Percentiles rank a stretch among this genome's conserved stretches.
Evolutionary conservation across 2,797 vertebrate species (phyloP).

Genomic region (Nothura maculosa): DNA sequence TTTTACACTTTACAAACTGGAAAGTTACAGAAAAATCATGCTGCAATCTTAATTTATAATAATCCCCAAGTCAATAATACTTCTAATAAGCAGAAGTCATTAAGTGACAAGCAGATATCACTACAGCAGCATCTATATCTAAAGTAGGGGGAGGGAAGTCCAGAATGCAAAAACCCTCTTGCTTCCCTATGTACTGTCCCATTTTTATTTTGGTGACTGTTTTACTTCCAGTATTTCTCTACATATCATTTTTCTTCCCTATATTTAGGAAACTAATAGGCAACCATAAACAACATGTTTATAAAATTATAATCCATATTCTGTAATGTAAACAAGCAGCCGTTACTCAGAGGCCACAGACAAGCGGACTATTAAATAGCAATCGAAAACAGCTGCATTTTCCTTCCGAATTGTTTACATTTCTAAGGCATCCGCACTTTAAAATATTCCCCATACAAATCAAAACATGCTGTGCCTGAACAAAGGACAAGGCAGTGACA

Average conservation of each 20-base stretch:
- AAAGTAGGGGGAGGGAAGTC: neutral
- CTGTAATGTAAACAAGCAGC: conserved; percentile 69
- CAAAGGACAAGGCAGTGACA: conserved; percentile 64
- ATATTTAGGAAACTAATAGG: conserved; percentile 78
- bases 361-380: conserved; percentile 68
- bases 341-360: conserved; percentile 52
- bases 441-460: conserved; percentile 70
- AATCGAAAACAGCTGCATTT: conserved; percentile 72
- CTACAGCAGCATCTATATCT: neutral
- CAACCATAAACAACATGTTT: conserved; percentile 73
- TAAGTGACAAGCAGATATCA: conserved; percentile 14
- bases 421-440: conserved; percentile 68
- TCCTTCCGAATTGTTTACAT: conserved; percentile 60
- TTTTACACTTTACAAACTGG: conserved; percentile 6
- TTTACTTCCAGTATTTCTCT: conserved; percentile 26
- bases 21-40: neutral
- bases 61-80: neutral
- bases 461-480: conserved; percentile 70
- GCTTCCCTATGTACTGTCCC: neutral
- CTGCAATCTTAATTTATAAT: neutral
- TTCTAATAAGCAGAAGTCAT: conserved; percentile 17
- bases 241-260: conserved; percentile 35
- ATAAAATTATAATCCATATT: conserved; percentile 75
- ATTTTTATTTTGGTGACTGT: neutral
- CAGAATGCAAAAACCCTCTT: neutral